Evolutionary conservation across 2,797 vertebrate species (phyloP), one percentile per base, ranked within the genome.

Genomic region (Leuciscus waleckii): DNA sequence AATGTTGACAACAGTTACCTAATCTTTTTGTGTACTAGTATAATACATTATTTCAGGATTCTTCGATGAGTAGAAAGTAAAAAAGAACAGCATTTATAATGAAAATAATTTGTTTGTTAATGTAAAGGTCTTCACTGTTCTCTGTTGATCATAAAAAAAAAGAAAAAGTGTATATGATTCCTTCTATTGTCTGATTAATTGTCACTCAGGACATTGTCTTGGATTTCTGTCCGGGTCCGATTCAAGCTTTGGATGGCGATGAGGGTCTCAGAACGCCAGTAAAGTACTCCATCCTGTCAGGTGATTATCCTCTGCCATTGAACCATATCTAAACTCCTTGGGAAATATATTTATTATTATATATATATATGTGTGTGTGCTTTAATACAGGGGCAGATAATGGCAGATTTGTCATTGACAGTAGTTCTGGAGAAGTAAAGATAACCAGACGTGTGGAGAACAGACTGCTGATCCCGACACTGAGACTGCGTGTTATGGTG

Each of bases 201-300:
- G 8, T 54, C 51, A 26, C 29, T 41, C 71, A 96, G 95, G 93
- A 94, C 82, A 86, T 92, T 39, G 88, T 93, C 43, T 83, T 95
- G 89, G 87, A 91, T 85, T 94, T 97, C 86, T 93, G 86, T 56
- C 96, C 96, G 16, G 94, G 95, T 65, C 94, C 95, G 2, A 90
- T 95, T 90, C 92, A 92, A 79, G 94, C 95, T 3, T 92, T 95
- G 81, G 95, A 95, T 84, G 94, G 95, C 82, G 96, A 97, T 90
- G 90, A 58, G 81, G 94, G 93, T 69, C 90, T 97, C 85, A 93
- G 85, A 81, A 90, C 94, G 1, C 86, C 95, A 51, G 82, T 97
- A 88, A 93, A 89, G 41, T 97, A 97, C 84, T 90, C 92, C 63
- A 95, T 97, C 82, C 92, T 97, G 61, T 93, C 96, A 94, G 95